Conservation (phyloP, 2,113 vertebrate species). For the Poeciliopsis prolifica region DNA sequence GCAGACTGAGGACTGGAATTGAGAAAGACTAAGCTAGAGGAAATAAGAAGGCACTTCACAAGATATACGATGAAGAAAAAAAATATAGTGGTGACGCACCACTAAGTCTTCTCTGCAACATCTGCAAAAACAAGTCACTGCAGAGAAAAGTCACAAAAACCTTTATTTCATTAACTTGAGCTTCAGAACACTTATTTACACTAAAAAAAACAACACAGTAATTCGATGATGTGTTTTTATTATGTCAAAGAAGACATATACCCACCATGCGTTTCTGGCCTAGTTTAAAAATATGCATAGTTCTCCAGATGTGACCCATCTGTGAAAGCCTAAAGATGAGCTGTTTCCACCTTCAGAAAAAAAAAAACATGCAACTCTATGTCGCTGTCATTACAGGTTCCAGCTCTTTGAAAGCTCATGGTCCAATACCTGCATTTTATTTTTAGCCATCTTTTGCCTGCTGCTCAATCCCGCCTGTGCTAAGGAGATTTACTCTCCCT, state of each 20-base stretch:
- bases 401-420: constrained; percentile 1
- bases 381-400: neutral
- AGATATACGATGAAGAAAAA: constrained; percentile 19
- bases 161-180: constrained; percentile 12
- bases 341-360: constrained; percentile 24
- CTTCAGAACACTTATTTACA: neutral
- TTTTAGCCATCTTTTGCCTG: constrained; percentile 55
- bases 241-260: neutral
- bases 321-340: neutral
- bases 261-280: neutral
- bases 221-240: neutral
- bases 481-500: constrained; percentile 59
- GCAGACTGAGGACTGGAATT: too few species aligned
- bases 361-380: constrained; percentile 3
- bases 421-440: constrained; percentile 46
- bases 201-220: neutral
- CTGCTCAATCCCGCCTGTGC: constrained; percentile 24
- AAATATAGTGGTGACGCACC: constrained; percentile 55
- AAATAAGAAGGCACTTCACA: constrained; percentile 36
- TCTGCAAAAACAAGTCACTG: constrained; percentile 61
- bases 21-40: neutral
- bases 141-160: constrained; percentile 40
- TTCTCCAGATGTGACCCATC: constrained; percentile 8
- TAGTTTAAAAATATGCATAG: constrained; percentile 28
- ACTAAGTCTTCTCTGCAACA: constrained; percentile 57